Conservation (phyloP, 1,140 invertebrate species). For the Drosophila baimaii region DNA sequence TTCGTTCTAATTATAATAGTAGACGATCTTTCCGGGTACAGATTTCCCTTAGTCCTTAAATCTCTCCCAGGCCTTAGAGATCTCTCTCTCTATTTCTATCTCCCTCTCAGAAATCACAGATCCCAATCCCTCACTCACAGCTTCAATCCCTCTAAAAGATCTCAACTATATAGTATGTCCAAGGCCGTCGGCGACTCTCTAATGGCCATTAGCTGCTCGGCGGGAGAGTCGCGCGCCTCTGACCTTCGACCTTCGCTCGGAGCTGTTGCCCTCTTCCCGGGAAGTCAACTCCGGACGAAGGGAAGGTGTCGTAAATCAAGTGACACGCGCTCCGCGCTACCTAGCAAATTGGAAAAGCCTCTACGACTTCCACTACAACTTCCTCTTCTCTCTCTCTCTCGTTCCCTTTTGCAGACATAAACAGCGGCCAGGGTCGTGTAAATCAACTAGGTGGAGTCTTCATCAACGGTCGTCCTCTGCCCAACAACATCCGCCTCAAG, state of each 20-base stretch:
- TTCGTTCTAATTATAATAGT: neutral
- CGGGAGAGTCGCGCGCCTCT: conserved; percentile 54
- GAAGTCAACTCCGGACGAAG: conserved; percentile 67
- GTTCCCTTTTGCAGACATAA: conserved; percentile 73
- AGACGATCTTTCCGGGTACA: neutral
- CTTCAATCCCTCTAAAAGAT: neutral
- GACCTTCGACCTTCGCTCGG: conserved; percentile 56
- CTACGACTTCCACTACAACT: conserved; percentile 25
- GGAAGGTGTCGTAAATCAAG: conserved; percentile 77
- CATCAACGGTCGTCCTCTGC: conserved; percentile 92
- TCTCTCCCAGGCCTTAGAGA: neutral
- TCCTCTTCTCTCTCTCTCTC: conserved; percentile 9
- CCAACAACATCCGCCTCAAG: conserved; percentile 91
- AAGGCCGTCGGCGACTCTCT: conserved; percentile 45
- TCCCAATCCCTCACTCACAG: neutral
- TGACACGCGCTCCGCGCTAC: conserved; percentile 61
- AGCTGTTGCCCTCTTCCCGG: conserved; percentile 47
- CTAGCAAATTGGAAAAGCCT: conserved; percentile 52
- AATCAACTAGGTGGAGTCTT: conserved; percentile 94
- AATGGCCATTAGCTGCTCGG: conserved; percentile 52
- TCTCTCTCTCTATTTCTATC: neutral
- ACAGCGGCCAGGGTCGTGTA: conserved; percentile 90
- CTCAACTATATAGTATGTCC: neutral
- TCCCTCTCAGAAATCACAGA: neutral
- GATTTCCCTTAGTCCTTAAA: neutral